Percentiles rank a stretch among this genome's conserved stretches.
Evolutionary conservation across 1,140 invertebrate genomes (phyloP).

Genomic region (Drosophila neocordata): DNA sequence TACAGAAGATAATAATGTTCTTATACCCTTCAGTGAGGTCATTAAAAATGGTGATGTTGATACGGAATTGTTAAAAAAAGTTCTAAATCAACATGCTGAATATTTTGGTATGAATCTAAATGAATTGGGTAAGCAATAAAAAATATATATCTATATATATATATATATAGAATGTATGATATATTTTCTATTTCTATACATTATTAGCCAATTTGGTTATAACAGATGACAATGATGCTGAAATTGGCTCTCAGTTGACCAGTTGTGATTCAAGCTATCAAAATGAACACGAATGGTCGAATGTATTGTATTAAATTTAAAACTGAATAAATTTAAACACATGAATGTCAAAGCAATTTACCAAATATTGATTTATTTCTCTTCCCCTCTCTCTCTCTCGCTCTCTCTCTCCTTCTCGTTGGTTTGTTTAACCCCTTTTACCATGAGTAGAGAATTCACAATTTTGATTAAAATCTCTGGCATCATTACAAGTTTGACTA

Average conservation of each 20-base stretch:
- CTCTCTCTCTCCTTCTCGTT: no score
- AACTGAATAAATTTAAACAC: slow-evolving; percentile 10
- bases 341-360: slow-evolving; percentile 28
- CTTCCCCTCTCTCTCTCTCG: no score
- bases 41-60: slow-evolving; percentile 40
- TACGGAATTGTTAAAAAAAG: slow-evolving; percentile 33
- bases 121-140: slow-evolving; percentile 36
- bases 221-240: slow-evolving; percentile 6
- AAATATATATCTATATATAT: no score
- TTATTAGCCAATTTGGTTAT: slow-evolving; percentile 21
- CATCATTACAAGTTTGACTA: slow-evolving; percentile 41
- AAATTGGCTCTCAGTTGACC: not conserved
- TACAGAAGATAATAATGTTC: not conserved
- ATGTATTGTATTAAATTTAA: slow-evolving; percentile 47
- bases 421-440: not conserved
- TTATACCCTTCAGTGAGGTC: slow-evolving; percentile 35
- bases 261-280: slow-evolving; percentile 11
- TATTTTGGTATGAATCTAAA: slow-evolving; percentile 52
- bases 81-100: slow-evolving; percentile 57
- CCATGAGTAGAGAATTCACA: slow-evolving; percentile 10
- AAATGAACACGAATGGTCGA: slow-evolving; percentile 49
- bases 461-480: slow-evolving; percentile 24
- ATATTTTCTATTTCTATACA: no score
- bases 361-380: slow-evolving; percentile 16
- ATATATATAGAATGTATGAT: not conserved